Base-by-base conservation (phyloP, 2,113 vertebrate genomes). In the Caracal caracal region DNA sequence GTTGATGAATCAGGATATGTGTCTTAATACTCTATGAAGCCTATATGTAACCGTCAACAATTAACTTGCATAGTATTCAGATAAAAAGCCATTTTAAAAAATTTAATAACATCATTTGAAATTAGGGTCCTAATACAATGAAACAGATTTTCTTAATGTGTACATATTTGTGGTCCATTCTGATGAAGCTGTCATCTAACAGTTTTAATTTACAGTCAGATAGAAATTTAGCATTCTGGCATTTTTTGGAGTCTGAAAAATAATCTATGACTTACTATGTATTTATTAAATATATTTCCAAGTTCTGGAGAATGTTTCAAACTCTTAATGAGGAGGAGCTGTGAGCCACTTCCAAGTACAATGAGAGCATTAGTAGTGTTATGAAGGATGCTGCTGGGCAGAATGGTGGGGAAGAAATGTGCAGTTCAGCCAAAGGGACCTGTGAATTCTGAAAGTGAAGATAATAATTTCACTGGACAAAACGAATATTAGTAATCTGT, bases 1-100 rank as follows among this genome's bases (percentile, higher is more conserved):
- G 59, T 92, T 95, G 66, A 96, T 97, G 78, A 97, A 84, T 97
- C 79, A 88, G 19, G n/a, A 24, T 88, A 91, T 81, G 30, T 43
- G 16, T 63, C 94, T 94, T 86, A 51, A 13, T 40, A 78, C 13
- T 88, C 24, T 97, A 37, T 70, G 19, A 93, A 63, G 33, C n/a
- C 63, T 12, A 3, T 47, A 13, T 90, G 33, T 80, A 82, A 92
- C 95, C 88, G 12, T 26, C 79, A 87, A 95, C 15, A 43, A 94
- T 78, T 93, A 90, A 93, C 40, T 51, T 33, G 24, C 49, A 63
- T 33, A 73, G 5, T 88, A 85, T 35, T 95, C 37, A 82, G 17
- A 93, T 78, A 51, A 93, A 93, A 82, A 43, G 4, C 56, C 11
- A 40, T 53, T 90, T 24, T 6, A 15, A 79, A 83, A 81, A 78